These are phyloP conservation scores for Entelurus aequoreus DNA, from an alignment of 2,113 vertebrate species.

Conservation along the genomic window DNA sequence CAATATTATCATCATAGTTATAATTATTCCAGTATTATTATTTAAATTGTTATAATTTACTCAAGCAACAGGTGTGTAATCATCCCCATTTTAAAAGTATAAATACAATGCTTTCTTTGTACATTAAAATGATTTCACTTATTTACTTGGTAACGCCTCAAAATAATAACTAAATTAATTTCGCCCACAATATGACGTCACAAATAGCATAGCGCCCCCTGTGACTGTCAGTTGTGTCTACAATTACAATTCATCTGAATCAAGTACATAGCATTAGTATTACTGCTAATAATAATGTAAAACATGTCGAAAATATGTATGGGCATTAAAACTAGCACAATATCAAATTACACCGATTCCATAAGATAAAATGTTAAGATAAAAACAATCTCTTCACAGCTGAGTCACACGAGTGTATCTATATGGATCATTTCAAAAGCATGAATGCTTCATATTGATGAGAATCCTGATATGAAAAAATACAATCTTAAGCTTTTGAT, in stretches of 20 bases:
- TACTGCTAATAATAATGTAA: too few species aligned
- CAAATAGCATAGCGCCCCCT: conserved; percentile 40
- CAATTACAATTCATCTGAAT: conserved; percentile 15
- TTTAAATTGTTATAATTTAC: neutral
- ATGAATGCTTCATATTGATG: neutral
- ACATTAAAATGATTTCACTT: neutral
- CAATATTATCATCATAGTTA: too few species aligned
- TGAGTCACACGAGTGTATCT: neutral
- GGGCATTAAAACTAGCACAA: too few species aligned
- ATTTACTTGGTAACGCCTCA: neutral
- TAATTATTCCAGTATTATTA: neutral
- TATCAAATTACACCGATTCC: too few species aligned
- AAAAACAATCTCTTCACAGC: neutral
- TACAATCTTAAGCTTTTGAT: conserved; percentile 9
- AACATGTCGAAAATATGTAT: too few species aligned
- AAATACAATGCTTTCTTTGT: neutral
- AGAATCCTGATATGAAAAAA: conserved; percentile 2
- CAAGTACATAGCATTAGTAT: too few species aligned
- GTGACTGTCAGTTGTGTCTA: conserved; percentile 29
- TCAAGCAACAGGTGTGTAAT: too few species aligned
- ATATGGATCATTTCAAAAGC: neutral
- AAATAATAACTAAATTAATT: conserved; percentile 10
- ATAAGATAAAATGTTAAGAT: neutral
- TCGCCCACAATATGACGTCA: neutral
- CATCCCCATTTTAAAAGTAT: too few species aligned